These are phyloP conservation scores for Halictus quadricinctus DNA, from an alignment of 2,888 invertebrate species.

Conservation along the genomic window DNA sequence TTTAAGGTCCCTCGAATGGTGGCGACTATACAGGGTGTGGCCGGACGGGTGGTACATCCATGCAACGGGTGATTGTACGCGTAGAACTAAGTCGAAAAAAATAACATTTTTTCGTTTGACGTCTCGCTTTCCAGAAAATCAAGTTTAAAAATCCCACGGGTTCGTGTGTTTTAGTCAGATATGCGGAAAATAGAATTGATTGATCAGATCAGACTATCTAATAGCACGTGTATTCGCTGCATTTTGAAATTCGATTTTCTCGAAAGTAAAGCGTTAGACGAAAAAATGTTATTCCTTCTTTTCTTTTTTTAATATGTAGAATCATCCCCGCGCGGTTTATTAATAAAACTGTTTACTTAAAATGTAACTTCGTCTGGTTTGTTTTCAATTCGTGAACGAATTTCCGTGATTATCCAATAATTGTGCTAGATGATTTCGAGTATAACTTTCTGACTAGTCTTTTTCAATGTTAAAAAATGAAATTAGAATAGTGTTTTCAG, in stretches of 20 bases:
- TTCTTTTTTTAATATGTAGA: neutral
- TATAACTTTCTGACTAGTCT: neutral
- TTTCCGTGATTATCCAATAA: neutral
- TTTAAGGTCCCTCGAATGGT: neutral
- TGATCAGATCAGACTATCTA: no score
- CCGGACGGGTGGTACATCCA: neutral
- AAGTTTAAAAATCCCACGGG: no score
- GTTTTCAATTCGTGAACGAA: neutral
- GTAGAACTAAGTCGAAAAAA: neutral
- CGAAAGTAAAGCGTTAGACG: neutral
- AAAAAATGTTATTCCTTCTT: neutral
- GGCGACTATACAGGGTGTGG: neutral
- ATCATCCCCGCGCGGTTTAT: neutral
- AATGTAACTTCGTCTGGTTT: neutral
- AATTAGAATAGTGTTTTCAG: neutral
- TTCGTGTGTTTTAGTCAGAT: no score
- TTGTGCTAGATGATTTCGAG: neutral
- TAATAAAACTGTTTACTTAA: neutral
- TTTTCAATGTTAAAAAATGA: neutral
- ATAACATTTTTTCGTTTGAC: neutral
- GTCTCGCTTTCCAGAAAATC: no score
- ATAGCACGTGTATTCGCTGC: no score
- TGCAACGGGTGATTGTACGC: neutral
- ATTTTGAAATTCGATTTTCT: neutral
- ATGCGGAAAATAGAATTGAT: neutral